These are phyloP conservation scores for Chymomyza costata DNA, from an alignment of 1,140 invertebrate genomes.

Conservation along the genomic window DNA sequence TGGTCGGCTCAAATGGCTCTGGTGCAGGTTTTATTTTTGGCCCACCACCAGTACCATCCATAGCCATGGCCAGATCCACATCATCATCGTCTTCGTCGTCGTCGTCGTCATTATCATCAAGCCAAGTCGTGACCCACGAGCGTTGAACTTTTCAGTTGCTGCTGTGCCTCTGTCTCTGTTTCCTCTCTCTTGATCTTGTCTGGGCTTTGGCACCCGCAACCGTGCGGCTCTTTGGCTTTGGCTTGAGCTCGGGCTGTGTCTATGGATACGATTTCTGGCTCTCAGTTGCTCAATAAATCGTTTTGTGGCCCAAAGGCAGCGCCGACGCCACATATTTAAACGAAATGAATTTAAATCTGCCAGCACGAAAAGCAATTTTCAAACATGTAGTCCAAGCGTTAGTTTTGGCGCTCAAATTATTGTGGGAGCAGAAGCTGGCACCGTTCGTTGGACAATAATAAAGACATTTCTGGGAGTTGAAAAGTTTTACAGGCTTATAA, in stretches of 20 bases:
- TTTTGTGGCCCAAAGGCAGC: constrained; percentile 33
- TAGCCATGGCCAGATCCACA: constrained; percentile 2
- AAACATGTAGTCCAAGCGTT: constrained; percentile 16
- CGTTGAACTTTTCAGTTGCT: constrained; percentile 47
- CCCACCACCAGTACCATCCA: neutral
- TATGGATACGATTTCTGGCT: too few relatives aligned
- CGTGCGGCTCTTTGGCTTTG: neutral
- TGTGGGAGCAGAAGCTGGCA: constrained; percentile 66
- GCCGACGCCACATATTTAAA: constrained; percentile 43
- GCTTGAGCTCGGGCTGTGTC: neutral
- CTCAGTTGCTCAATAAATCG: constrained; percentile 21
- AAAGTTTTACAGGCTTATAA: too few relatives aligned
- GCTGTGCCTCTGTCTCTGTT: neutral
- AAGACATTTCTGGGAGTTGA: constrained; percentile 64
- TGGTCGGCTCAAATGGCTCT: neutral
- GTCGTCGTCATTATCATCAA: too few relatives aligned
- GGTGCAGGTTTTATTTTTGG: too few relatives aligned
- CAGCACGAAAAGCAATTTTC: constrained; percentile 65
- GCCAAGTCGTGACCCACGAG: constrained; percentile 61
- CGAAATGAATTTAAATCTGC: constrained; percentile 44
- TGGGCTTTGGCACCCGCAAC: constrained; percentile 4
- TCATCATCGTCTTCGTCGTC: too few relatives aligned
- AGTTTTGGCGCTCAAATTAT: constrained; percentile 14
- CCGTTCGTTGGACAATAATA: constrained; percentile 33
- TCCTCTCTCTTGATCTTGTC: constrained; percentile 31